Percentiles rank a stretch among this genome's conserved stretches.
These are phyloP conservation scores for Drosophila sucinea DNA, from an alignment of 1,140 invertebrate species.

Conservation along the genomic window DNA sequence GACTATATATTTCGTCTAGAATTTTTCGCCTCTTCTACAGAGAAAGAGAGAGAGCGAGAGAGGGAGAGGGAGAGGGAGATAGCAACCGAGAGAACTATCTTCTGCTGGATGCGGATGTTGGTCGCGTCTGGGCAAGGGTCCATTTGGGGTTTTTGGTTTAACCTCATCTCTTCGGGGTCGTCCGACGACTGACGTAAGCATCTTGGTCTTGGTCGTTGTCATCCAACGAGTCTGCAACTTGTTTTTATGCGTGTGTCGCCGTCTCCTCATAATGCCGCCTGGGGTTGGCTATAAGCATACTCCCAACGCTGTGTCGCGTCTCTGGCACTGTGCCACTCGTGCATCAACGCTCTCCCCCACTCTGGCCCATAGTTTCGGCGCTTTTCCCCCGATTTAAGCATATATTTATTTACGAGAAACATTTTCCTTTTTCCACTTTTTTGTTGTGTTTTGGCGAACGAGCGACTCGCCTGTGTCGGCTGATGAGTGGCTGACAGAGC, in stretches of 20 bases:
- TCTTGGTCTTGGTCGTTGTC: constrained; percentile 8
- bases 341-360: constrained; percentile 23
- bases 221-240: constrained; percentile 41
- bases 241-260: constrained; percentile 1
- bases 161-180: constrained; percentile 25
- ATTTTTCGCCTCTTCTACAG: constrained; percentile 24
- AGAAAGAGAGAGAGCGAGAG: constrained; percentile 26
- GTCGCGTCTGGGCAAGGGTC: constrained; percentile 33
- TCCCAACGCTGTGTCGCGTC: constrained; percentile 4
- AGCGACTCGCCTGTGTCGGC: constrained; percentile 37
- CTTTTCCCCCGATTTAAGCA: constrained; percentile 48
- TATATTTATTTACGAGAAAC: constrained; percentile 64
- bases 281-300: constrained; percentile 27
- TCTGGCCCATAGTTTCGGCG: constrained; percentile 35
- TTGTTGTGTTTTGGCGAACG: constrained; percentile 11
- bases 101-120: constrained; percentile 26
- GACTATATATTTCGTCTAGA: constrained; percentile 15
- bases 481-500: constrained; percentile 69
- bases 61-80: neutral
- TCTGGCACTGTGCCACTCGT: constrained; percentile 38
- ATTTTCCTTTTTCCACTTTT: constrained; percentile 5
- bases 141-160: constrained; percentile 15
- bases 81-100: neutral
- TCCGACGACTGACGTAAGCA: constrained; percentile 58
- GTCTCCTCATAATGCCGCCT: neutral